A percentile compares a stretch with the other conserved stretches of the same genome.
These are phyloP conservation scores for Tridacna crocea DNA, from an alignment of 2,888 invertebrate species.

Conservation along the genomic window DNA sequence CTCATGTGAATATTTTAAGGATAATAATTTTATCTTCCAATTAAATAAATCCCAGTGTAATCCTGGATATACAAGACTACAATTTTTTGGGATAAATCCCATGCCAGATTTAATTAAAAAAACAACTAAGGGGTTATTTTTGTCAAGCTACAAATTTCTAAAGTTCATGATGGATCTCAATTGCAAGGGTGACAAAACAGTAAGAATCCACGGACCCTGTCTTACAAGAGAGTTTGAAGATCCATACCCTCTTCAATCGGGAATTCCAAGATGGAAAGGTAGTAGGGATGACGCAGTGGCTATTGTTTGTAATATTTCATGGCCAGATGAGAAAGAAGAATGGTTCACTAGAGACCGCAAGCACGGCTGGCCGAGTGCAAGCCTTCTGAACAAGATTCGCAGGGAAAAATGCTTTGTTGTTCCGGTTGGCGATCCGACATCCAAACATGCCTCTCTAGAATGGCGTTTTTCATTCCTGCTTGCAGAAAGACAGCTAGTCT, in stretches of 20 bases:
- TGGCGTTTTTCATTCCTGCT: conserved; percentile 35
- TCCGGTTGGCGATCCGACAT: conserved; percentile 30
- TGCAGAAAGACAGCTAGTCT: conserved; percentile 32
- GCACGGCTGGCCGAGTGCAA: conserved; percentile 26
- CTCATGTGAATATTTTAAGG: too few relatives aligned
- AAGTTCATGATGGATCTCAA: too few relatives aligned
- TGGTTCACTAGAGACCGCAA: conserved; percentile 26
- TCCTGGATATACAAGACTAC: conserved; percentile 28
- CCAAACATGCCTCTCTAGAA: neutral
- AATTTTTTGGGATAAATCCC: neutral
- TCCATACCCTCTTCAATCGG: neutral
- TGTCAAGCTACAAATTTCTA: conserved; percentile 27
- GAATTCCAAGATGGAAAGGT: too few relatives aligned
- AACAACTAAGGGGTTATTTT: neutral
- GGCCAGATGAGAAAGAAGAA: conserved; percentile 32
- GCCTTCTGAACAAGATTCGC: conserved; percentile 12
- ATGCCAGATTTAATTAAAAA: neutral
- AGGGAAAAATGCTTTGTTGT: conserved; percentile 23
- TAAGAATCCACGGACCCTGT: too few relatives aligned
- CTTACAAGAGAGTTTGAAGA: too few relatives aligned
- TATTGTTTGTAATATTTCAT: conserved; percentile 22
- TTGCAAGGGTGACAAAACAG: too few relatives aligned
- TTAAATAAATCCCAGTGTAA: conserved; percentile 5
- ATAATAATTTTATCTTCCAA: too few relatives aligned
- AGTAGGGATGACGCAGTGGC: too few relatives aligned